Evolutionary conservation across 2,113 vertebrate species (phyloP).

Genomic region (Mandrillus leucophaeus): DNA sequence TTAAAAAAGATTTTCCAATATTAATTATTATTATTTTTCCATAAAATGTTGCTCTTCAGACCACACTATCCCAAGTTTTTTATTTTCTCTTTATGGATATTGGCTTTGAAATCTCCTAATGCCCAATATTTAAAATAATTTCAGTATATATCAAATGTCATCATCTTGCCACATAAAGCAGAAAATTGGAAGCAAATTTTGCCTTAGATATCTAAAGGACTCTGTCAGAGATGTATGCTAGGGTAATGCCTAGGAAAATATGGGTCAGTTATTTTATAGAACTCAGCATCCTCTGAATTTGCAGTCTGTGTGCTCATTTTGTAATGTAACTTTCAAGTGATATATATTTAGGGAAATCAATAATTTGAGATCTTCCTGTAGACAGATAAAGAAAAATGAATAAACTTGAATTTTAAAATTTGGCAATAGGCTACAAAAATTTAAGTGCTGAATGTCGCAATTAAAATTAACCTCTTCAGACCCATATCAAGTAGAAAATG

Average conservation of each 20-base stretch:
- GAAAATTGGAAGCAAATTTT: not conserved
- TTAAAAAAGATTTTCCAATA: not conserved
- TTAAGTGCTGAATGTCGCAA: not conserved
- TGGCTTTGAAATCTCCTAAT: not conserved
- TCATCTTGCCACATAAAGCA: not conserved
- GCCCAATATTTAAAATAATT: not conserved
- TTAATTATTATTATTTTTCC: not conserved
- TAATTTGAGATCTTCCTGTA: not conserved
- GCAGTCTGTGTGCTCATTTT: not conserved
- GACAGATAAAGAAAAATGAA: slow-evolving; percentile 31
- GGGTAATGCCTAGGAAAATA: not conserved
- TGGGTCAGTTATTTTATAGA: not conserved
- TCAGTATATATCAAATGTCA: not conserved
- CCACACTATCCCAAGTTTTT: not conserved
- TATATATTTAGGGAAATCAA: slow-evolving; percentile 37
- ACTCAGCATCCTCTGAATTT: not conserved
- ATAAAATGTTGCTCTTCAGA: not conserved
- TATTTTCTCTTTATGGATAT: not conserved
- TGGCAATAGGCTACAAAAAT: not conserved
- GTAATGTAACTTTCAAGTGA: not conserved
- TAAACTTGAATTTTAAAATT: slow-evolving; percentile 3
- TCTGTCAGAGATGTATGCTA: not conserved
- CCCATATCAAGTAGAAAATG: not conserved
- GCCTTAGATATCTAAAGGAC: not conserved
- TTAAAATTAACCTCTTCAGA: slow-evolving; percentile 6